A percentile compares a stretch with the other conserved stretches of the same genome.
phyloP scores from a whole-genome alignment of 2,888 invertebrate genomes.

The Lissocephala sabroskyi region DNA sequence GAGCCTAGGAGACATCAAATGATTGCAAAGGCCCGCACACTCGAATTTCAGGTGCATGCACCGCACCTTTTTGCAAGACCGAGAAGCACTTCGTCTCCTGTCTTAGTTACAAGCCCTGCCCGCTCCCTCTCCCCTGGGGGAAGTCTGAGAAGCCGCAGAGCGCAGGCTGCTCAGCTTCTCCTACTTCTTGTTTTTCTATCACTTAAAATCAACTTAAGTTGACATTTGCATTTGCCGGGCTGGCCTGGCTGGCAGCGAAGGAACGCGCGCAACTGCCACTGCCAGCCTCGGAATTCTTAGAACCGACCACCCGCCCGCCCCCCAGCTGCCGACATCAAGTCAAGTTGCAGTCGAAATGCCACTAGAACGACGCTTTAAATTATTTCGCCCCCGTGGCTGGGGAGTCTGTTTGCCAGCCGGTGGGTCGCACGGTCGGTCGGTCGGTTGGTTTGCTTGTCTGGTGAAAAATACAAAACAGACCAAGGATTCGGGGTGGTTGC shows the following conservation, averaged over 20 bases:
- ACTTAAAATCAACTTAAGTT: slow-evolving; percentile 69
- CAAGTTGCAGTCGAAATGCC: slow-evolving; percentile 60
- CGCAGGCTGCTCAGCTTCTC: no score
- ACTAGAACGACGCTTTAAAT: slow-evolving; percentile 57
- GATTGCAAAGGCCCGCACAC: slow-evolving; percentile 43
- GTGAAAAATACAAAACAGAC: not conserved
- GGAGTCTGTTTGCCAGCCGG: no score
- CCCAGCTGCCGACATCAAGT: slow-evolving; percentile 36
- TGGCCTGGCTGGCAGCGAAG: slow-evolving; percentile 6
- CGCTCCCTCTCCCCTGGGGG: not conserved
- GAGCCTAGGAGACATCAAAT: slow-evolving; percentile 38
- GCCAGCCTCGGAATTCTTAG: no score
- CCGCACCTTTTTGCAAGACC: not conserved
- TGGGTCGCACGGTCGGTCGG: no score
- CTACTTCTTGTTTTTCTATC: slow-evolving; percentile 59
- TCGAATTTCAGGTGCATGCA: slow-evolving; percentile 29
- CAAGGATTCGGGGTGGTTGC: slow-evolving; percentile 7
- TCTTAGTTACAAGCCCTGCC: no score
- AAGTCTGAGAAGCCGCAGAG: no score
- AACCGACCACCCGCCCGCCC: no score
- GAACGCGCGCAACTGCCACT: not conserved
- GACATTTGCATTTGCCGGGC: slow-evolving; percentile 63
- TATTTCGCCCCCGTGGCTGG: slow-evolving; percentile 19
- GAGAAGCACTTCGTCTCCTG: no score
- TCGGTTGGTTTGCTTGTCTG: not conserved